Base-by-base conservation (phyloP, 2,113 vertebrate species). In the Periophthalmodon schlosseri region DNA sequence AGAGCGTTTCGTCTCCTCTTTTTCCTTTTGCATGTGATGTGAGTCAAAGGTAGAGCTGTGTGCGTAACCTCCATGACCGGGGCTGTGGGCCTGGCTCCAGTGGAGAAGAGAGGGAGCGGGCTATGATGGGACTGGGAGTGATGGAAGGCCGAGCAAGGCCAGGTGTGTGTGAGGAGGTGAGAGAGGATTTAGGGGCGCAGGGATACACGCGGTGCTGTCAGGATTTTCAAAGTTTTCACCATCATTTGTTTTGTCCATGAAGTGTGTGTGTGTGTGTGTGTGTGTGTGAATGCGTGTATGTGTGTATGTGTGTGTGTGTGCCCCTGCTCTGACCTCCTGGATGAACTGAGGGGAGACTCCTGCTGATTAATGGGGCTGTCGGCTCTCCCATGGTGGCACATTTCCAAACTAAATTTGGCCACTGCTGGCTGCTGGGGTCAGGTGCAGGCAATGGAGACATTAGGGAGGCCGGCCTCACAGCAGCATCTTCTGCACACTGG, bases 391-490 rank as follows among this genome's bases (percentile, higher is more conserved):
- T 84, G 89, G 88, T 93, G 91, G 91, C 89, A 91, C 64, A 82
- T 84, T 88, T 92, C 91, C 92, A 93, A 93, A 91, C 90, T 90
- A 92, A 92, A 92, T 92, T 90, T 93, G 92, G 90, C 92, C 89
- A 90, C 84, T 86, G 80, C 88, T 86, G 87, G 87, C 85, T 88
- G 65, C 73, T 6, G 77, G 89, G 91, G 92, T 93, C 91, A 92
- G 88, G 88, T 92, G 88, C 88, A 91, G 89, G 91, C 87, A 88
- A 90, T 82, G 78, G 90, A 92, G 90, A 91, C 87, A 90, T 91
- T 91, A 91, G 81, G 77, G 87, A 90, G 90, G 82, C 79, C 79
- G 72, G 86, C 82, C 86, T 91, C 88, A 84, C 87, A 91, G 91
- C 91, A 88, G 91, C 77, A 77, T 85, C 77, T 84, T 72, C 69